Base-by-base conservation (phyloP, 2,113 vertebrate genomes). In the Jaculus jaculus region DNA sequence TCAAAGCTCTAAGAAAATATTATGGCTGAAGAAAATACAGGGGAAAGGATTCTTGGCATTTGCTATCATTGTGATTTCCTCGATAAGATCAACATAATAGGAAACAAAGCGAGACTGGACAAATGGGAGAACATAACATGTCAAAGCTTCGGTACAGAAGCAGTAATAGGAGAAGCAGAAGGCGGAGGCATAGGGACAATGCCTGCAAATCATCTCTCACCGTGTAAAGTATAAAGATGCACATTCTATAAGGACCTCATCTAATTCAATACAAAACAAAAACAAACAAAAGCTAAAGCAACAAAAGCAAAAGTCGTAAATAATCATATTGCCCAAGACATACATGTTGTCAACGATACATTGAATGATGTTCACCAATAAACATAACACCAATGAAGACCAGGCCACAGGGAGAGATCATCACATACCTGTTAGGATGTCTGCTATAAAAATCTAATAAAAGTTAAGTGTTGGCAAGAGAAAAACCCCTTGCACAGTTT, bases 291-390 rank as follows among this genome's bases (percentile, higher is more conserved):
- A 75, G 20, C 17, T 32, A 30, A 60, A 73, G 15, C 26, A 61
- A 12, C 0, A 6, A 23, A 15, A 42, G 2, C 58, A 8, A 60
- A 34, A 6, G n/a, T n/a, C n/a, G n/a, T n/a, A n/a, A n/a, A n/a
- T n/a, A n/a, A n/a, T n/a, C n/a, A n/a, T n/a, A n/a, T n/a, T n/a
- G n/a, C n/a, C n/a, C n/a, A n/a, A n/a, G n/a, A n/a, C n/a, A n/a
- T n/a, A n/a, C n/a, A n/a, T n/a, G n/a, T n/a, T n/a, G n/a, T n/a
- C n/a, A n/a, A n/a, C n/a, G n/a, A n/a, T n/a, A n/a, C n/a, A n/a
- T n/a, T n/a, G n/a, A n/a, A n/a, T n/a, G n/a, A n/a, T n/a, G n/a
- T n/a, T n/a, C n/a, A n/a, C n/a, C n/a, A n/a, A n/a, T n/a, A n/a
- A n/a, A n/a, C n/a, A n/a, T n/a, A n/a, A n/a, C n/a, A n/a, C n/a